Conservation (phyloP, 2,888 invertebrate species). For the Hypercompe scribonia region DNA sequence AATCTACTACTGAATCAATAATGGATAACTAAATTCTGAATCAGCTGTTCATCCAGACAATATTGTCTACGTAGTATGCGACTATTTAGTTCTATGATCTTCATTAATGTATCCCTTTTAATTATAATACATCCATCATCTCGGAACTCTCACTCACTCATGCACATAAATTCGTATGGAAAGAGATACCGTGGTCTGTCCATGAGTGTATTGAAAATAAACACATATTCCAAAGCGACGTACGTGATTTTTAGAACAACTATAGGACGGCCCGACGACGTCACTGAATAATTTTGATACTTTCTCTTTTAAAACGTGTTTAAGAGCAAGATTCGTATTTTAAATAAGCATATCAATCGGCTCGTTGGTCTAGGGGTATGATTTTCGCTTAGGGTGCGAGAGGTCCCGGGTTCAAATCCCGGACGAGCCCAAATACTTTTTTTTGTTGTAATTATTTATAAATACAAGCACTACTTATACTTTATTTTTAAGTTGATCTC, state of each 20-base stretch:
- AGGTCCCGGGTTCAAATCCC: constrained; percentile 86
- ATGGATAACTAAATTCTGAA: constrained; percentile 10
- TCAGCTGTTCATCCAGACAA: constrained; percentile 6
- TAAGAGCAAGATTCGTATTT: constrained; percentile 25
- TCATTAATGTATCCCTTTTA: background rate
- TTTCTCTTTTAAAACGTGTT: constrained; percentile 40
- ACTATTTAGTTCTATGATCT: background rate
- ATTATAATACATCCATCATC: background rate
- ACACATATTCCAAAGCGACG: background rate
- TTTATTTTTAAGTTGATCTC: background rate
- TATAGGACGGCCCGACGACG: constrained; percentile 10
- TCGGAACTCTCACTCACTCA: background rate
- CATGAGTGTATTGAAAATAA: background rate
- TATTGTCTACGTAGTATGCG: background rate
- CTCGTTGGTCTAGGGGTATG: constrained; percentile 88
- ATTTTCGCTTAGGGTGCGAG: constrained; percentile 87
- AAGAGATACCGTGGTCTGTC: background rate
- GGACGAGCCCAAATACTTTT: constrained; percentile 79
- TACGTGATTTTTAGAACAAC: constrained; percentile 12
- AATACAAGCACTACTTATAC: background rate
- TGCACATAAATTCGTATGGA: background rate
- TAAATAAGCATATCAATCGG: constrained; percentile 32
- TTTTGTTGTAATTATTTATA: background rate
- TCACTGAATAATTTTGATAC: constrained; percentile 18
- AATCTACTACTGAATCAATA: constrained; percentile 12